Evolutionary conservation across 1,140 invertebrate genomes (phyloP).

Genomic region (Drosophila cardini): DNA sequence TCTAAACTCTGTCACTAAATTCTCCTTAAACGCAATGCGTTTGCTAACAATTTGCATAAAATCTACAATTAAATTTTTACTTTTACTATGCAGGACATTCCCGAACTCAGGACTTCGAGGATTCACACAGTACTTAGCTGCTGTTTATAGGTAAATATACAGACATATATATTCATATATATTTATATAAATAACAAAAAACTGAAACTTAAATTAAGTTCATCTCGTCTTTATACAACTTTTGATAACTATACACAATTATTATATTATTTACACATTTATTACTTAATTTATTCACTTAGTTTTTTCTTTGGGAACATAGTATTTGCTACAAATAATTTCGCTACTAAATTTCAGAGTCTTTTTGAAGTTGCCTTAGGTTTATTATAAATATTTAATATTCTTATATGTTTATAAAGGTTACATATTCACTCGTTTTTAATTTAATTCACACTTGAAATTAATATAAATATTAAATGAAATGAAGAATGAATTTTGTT

Average conservation of each 20-base stretch:
- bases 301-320: constrained; percentile 53
- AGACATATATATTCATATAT: constrained; percentile 23
- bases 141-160: constrained; percentile 17
- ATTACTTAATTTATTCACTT: constrained; percentile 22
- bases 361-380: constrained; percentile 76
- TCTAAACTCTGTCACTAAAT: constrained; percentile 58
- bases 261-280: constrained; percentile 55
- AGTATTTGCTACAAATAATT: constrained; percentile 70
- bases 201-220: constrained; percentile 9
- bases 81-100: constrained; percentile 67
- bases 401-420: constrained; percentile 11
- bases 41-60: constrained; percentile 44
- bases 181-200: constrained; percentile 55
- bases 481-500: no score
- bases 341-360: constrained; percentile 72
- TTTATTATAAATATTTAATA: constrained; percentile 13
- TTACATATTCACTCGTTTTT: constrained; percentile 9
- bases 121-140: constrained; percentile 35
- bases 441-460: background rate
- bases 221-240: constrained; percentile 43
- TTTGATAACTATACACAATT: constrained; percentile 22
- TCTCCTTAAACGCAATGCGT: constrained; percentile 42
- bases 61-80: constrained; percentile 28
- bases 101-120: constrained; percentile 34
- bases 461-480: no score